phyloP scores from a whole-genome alignment of 2,888 invertebrate species.

The Drosophila picticornis region DNA sequence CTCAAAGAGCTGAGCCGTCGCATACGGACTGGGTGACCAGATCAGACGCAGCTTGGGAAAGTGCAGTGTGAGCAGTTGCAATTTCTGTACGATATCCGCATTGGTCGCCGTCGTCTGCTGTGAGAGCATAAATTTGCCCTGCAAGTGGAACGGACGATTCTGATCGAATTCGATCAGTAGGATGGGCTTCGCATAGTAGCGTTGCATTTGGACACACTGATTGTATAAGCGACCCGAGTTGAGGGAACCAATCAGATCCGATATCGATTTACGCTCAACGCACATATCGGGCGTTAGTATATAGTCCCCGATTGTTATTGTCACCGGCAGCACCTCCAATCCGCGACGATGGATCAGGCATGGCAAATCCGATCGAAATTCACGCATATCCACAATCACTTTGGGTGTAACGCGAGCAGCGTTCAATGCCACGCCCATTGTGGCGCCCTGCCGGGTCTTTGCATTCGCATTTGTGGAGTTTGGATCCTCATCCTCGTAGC shows the following conservation, averaged over 20 bases:
- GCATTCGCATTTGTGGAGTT: conserved; percentile 86
- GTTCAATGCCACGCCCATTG: conserved; percentile 59
- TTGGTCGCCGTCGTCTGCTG: conserved; percentile 89
- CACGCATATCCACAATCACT: conserved; percentile 97
- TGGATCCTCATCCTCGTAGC: conserved; percentile 71
- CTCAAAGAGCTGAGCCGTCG: conserved; percentile 97
- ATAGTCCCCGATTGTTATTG: conserved; percentile 97
- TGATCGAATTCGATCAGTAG: conserved; percentile 98
- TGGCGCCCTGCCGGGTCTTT: conserved; percentile 88
- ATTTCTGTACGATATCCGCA: conserved; percentile 92
- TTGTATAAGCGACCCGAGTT: conserved; percentile 97
- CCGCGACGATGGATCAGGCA: conserved; percentile 96
- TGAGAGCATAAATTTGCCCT: conserved; percentile 93
- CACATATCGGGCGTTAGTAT: conserved; percentile 98
- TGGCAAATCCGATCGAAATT: conserved; percentile 98
- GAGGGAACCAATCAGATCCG: conserved; percentile 97
- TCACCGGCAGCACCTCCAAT: conserved; percentile 95
- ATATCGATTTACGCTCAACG: conserved; percentile 98
- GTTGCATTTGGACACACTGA: conserved; percentile 97
- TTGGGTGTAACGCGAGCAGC: conserved; percentile 81
- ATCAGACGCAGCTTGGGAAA: conserved; percentile 96
- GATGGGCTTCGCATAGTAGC: conserved; percentile 94
- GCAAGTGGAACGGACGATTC: conserved; percentile 95
- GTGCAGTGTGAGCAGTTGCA: conserved; percentile 96
- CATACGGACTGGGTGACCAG: conserved; percentile 98